Evolutionary conservation across 2,888 invertebrate genomes (phyloP).

Genomic region (Chymomyza procnemis): DNA sequence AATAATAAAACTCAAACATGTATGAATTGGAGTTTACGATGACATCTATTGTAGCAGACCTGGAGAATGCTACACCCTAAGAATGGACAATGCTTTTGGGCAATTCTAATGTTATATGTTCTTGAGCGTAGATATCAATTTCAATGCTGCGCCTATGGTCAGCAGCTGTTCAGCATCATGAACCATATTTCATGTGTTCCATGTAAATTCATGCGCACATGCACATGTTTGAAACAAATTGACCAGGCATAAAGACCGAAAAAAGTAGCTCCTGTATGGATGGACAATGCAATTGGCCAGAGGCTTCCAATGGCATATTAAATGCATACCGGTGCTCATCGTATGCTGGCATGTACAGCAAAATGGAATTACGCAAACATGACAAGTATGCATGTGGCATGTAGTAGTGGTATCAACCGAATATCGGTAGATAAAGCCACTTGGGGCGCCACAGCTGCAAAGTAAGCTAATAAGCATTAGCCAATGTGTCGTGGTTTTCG

Average conservation of each 20-base stretch:
- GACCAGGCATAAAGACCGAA: neutral
- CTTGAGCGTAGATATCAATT: neutral
- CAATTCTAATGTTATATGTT: neutral
- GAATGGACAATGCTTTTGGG: neutral
- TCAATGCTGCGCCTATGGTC: neutral
- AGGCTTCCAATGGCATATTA: neutral
- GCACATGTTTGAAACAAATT: no score
- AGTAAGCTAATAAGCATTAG: neutral
- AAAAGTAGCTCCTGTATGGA: neutral
- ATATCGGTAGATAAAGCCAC: neutral
- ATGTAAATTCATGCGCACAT: neutral
- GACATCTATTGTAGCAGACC: no score
- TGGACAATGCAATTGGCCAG: neutral
- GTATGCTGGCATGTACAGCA: slow-evolving; percentile 18
- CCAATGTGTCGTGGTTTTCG: slow-evolving; percentile 18
- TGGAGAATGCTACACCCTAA: neutral
- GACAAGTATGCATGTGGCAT: neutral
- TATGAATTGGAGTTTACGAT: no score
- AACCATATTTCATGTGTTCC: neutral
- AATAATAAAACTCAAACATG: neutral
- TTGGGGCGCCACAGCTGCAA: neutral
- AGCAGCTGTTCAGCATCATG: neutral
- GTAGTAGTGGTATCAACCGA: neutral
- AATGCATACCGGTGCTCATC: neutral
- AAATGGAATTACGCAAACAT: slow-evolving; percentile 53